Evolutionary conservation across 2,888 invertebrate genomes (phyloP).

Genomic region (Pristionchus mayeri): DNA sequence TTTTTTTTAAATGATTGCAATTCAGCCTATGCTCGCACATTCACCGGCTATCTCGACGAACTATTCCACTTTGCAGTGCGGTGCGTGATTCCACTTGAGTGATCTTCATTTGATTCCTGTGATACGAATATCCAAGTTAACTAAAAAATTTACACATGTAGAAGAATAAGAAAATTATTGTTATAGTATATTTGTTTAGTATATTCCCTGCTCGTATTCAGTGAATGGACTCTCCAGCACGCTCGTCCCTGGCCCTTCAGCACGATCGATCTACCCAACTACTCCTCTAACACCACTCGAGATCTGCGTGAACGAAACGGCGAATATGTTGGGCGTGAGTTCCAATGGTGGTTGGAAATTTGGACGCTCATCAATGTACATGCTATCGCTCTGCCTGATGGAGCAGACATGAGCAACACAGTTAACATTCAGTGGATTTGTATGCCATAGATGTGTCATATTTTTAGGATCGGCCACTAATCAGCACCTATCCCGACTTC

Average conservation of each 20-base stretch:
- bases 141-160: too few species aligned
- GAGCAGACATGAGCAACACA: too few species aligned
- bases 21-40: slow-evolving; percentile 78
- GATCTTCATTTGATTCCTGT: too few species aligned
- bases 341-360: too few species aligned
- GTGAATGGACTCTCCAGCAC: neutral
- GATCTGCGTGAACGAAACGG: neutral
- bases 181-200: too few species aligned
- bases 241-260: slow-evolving; percentile 3
- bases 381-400: too few species aligned
- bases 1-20: neutral
- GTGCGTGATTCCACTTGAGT: neutral
- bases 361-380: too few species aligned
- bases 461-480: slow-evolving; percentile 13
- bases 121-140: too few species aligned
- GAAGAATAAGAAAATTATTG: too few species aligned
- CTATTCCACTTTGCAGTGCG: slow-evolving; percentile 55
- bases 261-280: neutral
- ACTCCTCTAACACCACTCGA: neutral
- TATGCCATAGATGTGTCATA: too few species aligned
- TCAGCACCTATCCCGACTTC: slow-evolving; percentile 23
- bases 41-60: slow-evolving; percentile 78
- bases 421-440: too few species aligned
- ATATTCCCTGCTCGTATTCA: too few species aligned
- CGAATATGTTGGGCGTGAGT: neutral